These are phyloP conservation scores for Megaceryle alcyon DNA, from an alignment of 2,797 vertebrate genomes.

Conservation along the genomic window DNA sequence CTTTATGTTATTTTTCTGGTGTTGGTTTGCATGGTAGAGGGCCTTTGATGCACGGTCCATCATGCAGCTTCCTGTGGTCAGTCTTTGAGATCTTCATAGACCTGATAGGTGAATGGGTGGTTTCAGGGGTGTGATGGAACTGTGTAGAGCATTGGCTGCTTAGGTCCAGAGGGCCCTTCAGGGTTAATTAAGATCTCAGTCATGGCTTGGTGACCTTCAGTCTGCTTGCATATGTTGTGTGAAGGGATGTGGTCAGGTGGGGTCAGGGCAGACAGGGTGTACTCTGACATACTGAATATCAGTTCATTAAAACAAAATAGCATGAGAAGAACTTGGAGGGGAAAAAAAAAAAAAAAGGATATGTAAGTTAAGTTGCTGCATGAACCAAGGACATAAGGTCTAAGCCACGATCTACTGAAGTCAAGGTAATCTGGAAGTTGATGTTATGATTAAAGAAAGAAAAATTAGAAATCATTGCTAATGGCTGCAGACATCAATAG, in stretches of 20 bases:
- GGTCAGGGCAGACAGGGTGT: background rate
- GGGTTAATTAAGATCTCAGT: constrained; percentile 4
- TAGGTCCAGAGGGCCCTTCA: background rate
- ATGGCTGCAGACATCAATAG: background rate
- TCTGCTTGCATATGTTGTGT: background rate
- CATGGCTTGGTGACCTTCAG: background rate
- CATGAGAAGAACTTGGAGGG: background rate
- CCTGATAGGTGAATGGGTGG: background rate
- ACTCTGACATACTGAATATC: background rate
- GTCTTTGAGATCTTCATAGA: background rate
- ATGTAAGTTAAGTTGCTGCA: background rate
- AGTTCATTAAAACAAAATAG: background rate
- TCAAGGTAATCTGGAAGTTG: background rate
- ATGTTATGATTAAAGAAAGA: background rate
- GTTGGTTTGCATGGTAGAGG: background rate
- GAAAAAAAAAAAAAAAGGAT: background rate
- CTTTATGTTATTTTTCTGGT: background rate
- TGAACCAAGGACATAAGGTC: background rate
- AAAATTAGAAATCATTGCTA: background rate
- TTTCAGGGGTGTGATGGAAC: background rate
- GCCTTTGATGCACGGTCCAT: background rate
- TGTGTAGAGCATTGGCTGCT: background rate
- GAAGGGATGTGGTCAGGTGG: background rate
- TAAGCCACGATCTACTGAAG: background rate
- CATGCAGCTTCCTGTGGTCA: background rate